phyloP scores from a whole-genome alignment of 2,888 invertebrate species.

The Agrotis puta region DNA sequence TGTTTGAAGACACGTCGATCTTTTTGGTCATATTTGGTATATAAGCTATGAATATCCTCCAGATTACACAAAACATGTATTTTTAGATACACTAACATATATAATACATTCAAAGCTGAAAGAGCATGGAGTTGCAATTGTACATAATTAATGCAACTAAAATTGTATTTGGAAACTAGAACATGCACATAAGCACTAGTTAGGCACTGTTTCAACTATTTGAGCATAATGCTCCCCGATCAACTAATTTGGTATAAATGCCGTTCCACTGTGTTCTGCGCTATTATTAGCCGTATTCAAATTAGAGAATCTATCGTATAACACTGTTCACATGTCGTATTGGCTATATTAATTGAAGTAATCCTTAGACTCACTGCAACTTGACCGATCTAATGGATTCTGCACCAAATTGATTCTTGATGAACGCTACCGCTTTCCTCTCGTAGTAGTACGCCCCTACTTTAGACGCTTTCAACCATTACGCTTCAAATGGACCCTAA shows the following conservation, averaged over 20 bases:
- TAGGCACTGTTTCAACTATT: constrained; percentile 37
- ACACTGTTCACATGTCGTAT: constrained; percentile 3
- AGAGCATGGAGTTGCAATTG: neutral
- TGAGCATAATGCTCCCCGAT: constrained; percentile 3
- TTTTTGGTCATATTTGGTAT: neutral
- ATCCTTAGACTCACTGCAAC: constrained; percentile 7
- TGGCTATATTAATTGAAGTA: constrained; percentile 20
- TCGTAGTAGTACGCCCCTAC: neutral
- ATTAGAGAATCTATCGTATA: neutral
- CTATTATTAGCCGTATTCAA: constrained; percentile 13
- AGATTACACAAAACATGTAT: constrained; percentile 1
- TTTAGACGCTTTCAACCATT: constrained; percentile 8
- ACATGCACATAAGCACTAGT: constrained; percentile 1
- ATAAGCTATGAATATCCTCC: constrained; percentile 6
- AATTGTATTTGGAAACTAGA: constrained; percentile 14
- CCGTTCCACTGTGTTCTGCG: neutral
- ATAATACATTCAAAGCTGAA: neutral
- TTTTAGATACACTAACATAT: neutral
- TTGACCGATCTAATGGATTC: constrained; percentile 31
- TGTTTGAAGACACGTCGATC: constrained; percentile 9
- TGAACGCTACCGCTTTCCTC: constrained; percentile 19
- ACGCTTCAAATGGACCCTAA: constrained; percentile 6
- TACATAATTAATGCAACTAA: neutral
- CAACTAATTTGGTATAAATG: constrained; percentile 27
- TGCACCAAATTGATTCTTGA: constrained; percentile 44